phyloP scores from a whole-genome alignment of 2,888 invertebrate species.

The Euzophera pinguis region DNA sequence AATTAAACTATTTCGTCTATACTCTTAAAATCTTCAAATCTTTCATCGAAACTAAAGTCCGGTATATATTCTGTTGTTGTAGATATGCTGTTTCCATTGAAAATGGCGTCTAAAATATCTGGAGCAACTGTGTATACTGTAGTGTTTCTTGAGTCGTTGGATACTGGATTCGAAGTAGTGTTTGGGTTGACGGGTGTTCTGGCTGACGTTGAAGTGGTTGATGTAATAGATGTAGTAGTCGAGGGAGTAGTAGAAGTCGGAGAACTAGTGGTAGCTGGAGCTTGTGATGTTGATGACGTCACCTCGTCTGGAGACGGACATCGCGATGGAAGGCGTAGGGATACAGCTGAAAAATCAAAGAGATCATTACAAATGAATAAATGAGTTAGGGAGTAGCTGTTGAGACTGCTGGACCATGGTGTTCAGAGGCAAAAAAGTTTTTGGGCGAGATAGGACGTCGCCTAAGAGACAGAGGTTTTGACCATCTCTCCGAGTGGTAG shows the following conservation, averaged over 20 bases:
- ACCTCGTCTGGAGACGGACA: not conserved
- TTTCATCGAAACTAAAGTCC: slow-evolving; percentile 6
- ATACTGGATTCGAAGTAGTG: not conserved
- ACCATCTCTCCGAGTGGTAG: no score
- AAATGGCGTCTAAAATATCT: not conserved
- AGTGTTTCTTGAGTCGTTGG: not conserved
- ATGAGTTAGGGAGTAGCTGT: no score
- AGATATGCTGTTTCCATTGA: not conserved
- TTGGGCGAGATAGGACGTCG: no score
- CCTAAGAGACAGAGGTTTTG: no score
- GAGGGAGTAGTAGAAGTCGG: not conserved
- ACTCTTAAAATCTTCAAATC: not conserved
- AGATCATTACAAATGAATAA: not conserved
- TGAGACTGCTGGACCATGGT: no score
- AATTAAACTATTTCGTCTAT: not conserved
- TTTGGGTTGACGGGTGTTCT: no score
- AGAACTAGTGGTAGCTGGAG: not conserved
- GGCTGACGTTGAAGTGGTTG: not conserved
- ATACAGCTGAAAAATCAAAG: not conserved
- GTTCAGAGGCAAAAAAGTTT: no score
- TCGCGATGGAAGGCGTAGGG: not conserved
- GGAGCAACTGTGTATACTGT: not conserved
- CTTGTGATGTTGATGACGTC: not conserved
- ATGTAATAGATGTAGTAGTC: not conserved
- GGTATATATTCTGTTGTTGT: slow-evolving; percentile 6